Conservation (phyloP, 1,140 invertebrate species). For the Gryllus bimaculatus region DNA sequence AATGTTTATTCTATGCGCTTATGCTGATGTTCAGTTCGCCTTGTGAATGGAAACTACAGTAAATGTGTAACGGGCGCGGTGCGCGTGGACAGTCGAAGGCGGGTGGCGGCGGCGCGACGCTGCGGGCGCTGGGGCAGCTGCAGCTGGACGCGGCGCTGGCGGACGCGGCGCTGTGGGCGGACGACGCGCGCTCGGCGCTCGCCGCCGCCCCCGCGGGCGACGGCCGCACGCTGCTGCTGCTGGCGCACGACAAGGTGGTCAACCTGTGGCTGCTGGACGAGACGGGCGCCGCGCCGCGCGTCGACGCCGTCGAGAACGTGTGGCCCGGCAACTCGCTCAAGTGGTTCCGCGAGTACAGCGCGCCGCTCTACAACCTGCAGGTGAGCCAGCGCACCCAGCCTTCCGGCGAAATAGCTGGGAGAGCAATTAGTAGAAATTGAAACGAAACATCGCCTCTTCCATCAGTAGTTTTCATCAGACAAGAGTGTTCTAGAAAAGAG, state of each 20-base stretch:
- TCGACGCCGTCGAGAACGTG: constrained; percentile 25
- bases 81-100: neutral
- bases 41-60: constrained; percentile 12
- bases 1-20: no score
- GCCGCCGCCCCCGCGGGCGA: neutral
- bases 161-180: constrained; percentile 9
- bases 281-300: constrained; percentile 6
- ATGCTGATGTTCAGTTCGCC: constrained; percentile 4
- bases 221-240: constrained; percentile 6
- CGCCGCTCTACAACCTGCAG: constrained; percentile 12
- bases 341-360: constrained; percentile 9
- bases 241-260: constrained; percentile 25
- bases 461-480: no score
- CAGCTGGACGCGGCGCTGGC: constrained; percentile 9
- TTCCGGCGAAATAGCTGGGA: no score
- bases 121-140: constrained; percentile 12
- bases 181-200: neutral
- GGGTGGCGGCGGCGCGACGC: neutral
- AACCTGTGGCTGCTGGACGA: constrained; percentile 26
- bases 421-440: no score
- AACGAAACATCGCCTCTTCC: no score
- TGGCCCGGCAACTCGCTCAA: constrained; percentile 23
- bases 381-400: no score
- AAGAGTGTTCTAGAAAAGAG: no score
- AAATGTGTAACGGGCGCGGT: no score